Percentiles rank a stretch among this genome's conserved stretches.
Evolutionary conservation across 2,797 vertebrate species (phyloP).

Genomic region (Echiichthys vipera): DNA sequence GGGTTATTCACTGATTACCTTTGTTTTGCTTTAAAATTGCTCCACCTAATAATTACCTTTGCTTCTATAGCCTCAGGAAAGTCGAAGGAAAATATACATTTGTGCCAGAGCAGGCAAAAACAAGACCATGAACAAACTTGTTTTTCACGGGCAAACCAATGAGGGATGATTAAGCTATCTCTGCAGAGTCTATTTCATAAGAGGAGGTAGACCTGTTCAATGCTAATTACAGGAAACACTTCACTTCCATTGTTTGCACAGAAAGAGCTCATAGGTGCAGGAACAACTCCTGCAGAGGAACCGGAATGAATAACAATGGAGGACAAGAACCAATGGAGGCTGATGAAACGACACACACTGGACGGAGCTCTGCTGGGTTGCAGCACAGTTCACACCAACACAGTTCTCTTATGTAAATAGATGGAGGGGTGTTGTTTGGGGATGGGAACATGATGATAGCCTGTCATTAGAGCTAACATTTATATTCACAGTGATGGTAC

Average conservation of each 20-base stretch:
- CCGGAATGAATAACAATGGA: constrained; percentile 60
- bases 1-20: constrained; percentile 54
- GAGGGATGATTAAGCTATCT: constrained; percentile 22
- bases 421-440: constrained; percentile 37
- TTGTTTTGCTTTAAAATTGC: constrained; percentile 64
- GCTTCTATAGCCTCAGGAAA: constrained; percentile 51
- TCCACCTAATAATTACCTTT: constrained; percentile 65
- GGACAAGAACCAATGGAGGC: constrained; percentile 34
- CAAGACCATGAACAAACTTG: constrained; percentile 38
- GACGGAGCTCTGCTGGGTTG: constrained; percentile 25
- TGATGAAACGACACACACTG: constrained; percentile 23
- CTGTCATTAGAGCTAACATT: constrained; percentile 68
- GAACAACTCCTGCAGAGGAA: constrained; percentile 54
- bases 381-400: constrained; percentile 52
- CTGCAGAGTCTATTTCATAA: constrained; percentile 30
- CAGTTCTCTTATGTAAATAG: constrained; percentile 62
- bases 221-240: constrained; percentile 75
- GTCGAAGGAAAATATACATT: constrained; percentile 29
- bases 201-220: constrained; percentile 37
- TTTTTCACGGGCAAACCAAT: constrained; percentile 15
- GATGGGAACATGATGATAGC: constrained; percentile 59
- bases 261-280: constrained; percentile 49
- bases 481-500: constrained; percentile 62
- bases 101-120: constrained; percentile 33
- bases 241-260: constrained; percentile 57